Base-by-base conservation (phyloP, 2,113 vertebrate species). In the Cettia cetti region DNA sequence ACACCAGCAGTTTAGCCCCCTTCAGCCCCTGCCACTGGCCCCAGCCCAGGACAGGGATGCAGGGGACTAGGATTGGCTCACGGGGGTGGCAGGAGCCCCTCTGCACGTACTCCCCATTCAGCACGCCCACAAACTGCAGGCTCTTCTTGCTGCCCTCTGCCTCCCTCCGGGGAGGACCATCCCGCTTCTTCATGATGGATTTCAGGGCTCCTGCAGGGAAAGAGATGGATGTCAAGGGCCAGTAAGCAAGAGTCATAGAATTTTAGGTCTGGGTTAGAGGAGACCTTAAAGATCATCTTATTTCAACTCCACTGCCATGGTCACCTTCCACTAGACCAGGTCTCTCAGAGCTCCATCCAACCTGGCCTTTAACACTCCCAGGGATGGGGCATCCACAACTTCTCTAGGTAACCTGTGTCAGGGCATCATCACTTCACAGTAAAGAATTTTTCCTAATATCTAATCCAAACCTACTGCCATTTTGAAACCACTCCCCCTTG, bases 101-200 rank as follows among this genome's bases (percentile, higher is more conserved):
- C 2, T 7, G 40, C n/a, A 98, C 99, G 15, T 97, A 99, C 99
- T 99, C 99, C 97, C 99, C 99, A 27, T 99, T 99, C 94, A 99
- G 98, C 89, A 99, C 98, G 14, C 99, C 99, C 84, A 99, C 99
- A 91, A 99, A 99, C 98, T 99, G 99, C 95, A 99, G 96, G 93
- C 98, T 99, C 97, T 99, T 99, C 97, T 98, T 98, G 84, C 98
- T 98, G 8, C 97, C 75, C 27, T 96, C 98, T 3, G 95, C 92
- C 57, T 99, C 97, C 0, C 91, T 87, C 1, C 97, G 96, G 78
- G 93, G 92, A 66, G 95, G 77, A 52, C 98, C 98, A 11, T 99
- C 99, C 90, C 98, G 98, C 97, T 98, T 99, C 97, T 99, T 99
- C 99, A 99, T 99, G 95, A 99, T 99, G 40, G 99, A 99, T 89